Evolutionary conservation across 2,888 invertebrate species (phyloP).

Genomic region (Teleogryllus oceanicus): DNA sequence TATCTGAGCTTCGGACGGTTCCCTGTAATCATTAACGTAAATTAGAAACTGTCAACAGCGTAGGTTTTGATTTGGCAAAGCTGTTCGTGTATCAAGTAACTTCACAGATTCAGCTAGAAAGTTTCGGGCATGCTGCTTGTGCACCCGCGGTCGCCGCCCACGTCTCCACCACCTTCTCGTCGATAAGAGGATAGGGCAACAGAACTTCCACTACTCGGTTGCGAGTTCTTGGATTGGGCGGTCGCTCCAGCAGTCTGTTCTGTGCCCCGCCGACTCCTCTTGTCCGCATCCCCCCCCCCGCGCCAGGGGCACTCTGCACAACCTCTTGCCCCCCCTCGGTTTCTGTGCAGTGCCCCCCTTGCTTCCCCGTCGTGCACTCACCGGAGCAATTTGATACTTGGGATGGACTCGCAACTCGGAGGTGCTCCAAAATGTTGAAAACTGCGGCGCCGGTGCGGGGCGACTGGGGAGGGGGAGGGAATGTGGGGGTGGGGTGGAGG

Average conservation of each 20-base stretch:
- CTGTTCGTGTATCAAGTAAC: no score
- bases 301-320: background rate
- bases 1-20: no score
- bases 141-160: background rate
- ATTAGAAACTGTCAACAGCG: no score
- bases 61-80: no score
- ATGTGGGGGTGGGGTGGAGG: background rate
- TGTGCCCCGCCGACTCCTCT: background rate
- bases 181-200: background rate
- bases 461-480: constrained; percentile 18
- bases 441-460: background rate
- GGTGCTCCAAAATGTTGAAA: background rate
- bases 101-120: no score
- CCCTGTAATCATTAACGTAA: no score
- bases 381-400: constrained; percentile 21
- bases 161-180: background rate
- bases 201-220: background rate
- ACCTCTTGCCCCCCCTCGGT: no score
- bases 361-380: background rate
- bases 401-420: constrained; percentile 8
- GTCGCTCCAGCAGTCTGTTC: background rate
- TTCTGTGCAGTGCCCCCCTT: background rate
- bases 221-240: background rate
- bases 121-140: no score
- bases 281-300: constrained; percentile 21